These are phyloP conservation scores for Limnephilus rhombicus DNA, from an alignment of 2,888 invertebrate species.

Conservation along the genomic window DNA sequence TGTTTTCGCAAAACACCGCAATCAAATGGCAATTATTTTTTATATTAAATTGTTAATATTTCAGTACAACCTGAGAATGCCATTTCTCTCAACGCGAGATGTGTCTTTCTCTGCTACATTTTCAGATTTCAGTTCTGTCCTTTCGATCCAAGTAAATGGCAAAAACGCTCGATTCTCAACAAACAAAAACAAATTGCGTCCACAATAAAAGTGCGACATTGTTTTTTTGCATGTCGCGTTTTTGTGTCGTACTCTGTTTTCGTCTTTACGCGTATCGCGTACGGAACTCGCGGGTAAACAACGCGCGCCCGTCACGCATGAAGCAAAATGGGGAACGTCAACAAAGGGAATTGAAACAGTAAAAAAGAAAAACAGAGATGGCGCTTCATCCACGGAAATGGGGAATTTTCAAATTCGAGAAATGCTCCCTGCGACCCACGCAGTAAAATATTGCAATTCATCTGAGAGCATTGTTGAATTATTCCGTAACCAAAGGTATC, in stretches of 20 bases:
- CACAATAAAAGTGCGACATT: slow-evolving; percentile 32
- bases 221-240: slow-evolving; percentile 35
- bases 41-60: too few relatives aligned
- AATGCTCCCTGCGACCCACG: not conserved
- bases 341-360: slow-evolving; percentile 46
- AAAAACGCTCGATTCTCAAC: slow-evolving; percentile 8
- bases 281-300: slow-evolving; percentile 25
- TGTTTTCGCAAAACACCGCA: not conserved
- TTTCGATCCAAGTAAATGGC: not conserved
- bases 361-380: slow-evolving; percentile 36
- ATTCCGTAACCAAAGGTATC: not conserved
- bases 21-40: not conserved
- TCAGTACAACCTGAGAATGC: too few relatives aligned
- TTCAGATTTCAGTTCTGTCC: not conserved
- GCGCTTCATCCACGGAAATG: not conserved
- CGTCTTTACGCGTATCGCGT: slow-evolving; percentile 35
- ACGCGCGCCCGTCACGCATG: slow-evolving; percentile 34
- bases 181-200: slow-evolving; percentile 54
- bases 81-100: too few relatives aligned
- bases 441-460: not conserved
- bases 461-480: not conserved
- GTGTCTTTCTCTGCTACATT: not conserved
- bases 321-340: slow-evolving; percentile 35
- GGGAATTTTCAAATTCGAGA: slow-evolving; percentile 27
- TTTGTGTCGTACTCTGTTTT: slow-evolving; percentile 32